Conservation (phyloP, 2,113 vertebrate species). For the Hippocampus barbouri region DNA sequence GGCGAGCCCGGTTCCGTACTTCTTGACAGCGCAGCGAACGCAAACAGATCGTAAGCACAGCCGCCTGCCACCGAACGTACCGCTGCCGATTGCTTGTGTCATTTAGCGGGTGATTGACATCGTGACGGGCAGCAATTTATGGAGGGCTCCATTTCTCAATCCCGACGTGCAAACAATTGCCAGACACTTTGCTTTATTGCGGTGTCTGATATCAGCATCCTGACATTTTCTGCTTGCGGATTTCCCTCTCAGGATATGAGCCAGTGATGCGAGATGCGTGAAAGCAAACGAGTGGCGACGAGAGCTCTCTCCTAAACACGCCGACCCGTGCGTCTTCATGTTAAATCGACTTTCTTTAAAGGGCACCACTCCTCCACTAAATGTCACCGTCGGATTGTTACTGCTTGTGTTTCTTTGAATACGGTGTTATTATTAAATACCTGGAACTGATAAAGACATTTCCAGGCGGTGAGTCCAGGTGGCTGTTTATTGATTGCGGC, state of each 20-base stretch:
- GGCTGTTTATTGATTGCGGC: no score
- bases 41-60: no score
- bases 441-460: no score
- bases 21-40: no score
- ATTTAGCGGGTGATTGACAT: no score
- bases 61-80: no score
- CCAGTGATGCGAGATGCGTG: neutral
- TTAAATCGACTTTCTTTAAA: conserved; percentile 66
- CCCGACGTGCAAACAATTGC: no score
- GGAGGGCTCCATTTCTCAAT: no score
- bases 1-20: no score
- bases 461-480: no score
- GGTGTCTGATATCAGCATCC: neutral
- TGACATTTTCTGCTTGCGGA: neutral
- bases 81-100: no score
- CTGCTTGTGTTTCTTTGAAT: conserved; percentile 42
- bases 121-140: no score
- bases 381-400: conserved; percentile 56
- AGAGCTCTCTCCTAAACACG: conserved; percentile 32
- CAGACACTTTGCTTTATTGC: neutral
- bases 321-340: conserved; percentile 56
- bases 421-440: neutral
- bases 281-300: conserved; percentile 6
- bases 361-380: conserved; percentile 54
- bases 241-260: neutral